Evolutionary conservation across 2,888 invertebrate genomes (phyloP).

Genomic region (Athrips mouffetella): DNA sequence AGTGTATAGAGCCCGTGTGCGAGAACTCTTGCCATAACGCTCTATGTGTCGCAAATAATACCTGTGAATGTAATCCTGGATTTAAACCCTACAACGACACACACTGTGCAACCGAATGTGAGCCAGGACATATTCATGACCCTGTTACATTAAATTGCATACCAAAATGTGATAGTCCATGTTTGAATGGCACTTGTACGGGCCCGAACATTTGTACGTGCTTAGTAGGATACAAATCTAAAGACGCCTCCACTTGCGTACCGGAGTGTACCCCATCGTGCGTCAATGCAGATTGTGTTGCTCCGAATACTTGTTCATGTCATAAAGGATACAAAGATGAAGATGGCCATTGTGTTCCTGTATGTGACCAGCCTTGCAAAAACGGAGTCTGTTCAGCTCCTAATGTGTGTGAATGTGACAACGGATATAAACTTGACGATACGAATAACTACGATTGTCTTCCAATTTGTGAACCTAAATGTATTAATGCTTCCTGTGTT

Average conservation of each 20-base stretch:
- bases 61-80: conserved; percentile 47
- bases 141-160: conserved; percentile 27
- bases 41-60: conserved; percentile 35
- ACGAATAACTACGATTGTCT: conserved; percentile 18
- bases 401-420: conserved; percentile 38
- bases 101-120: conserved; percentile 30
- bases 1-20: conserved; percentile 45
- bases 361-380: conserved; percentile 57
- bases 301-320: conserved; percentile 26
- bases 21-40: conserved; percentile 54
- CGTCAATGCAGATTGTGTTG: conserved; percentile 22
- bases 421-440: background rate
- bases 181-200: conserved; percentile 32
- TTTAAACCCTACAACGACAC: conserved; percentile 26
- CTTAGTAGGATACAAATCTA: conserved; percentile 26
- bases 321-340: conserved; percentile 31
- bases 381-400: conserved; percentile 38
- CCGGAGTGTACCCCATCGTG: conserved; percentile 26
- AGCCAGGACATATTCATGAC: conserved; percentile 40
- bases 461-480: conserved; percentile 28
- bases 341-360: conserved; percentile 26
- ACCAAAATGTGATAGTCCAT: conserved; percentile 28
- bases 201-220: conserved; percentile 34
- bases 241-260: conserved; percentile 21
- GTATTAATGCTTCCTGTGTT: conserved; percentile 31